Conservation (phyloP, 2,888 invertebrate species). For the Caenorhabditis sp. region DNA sequence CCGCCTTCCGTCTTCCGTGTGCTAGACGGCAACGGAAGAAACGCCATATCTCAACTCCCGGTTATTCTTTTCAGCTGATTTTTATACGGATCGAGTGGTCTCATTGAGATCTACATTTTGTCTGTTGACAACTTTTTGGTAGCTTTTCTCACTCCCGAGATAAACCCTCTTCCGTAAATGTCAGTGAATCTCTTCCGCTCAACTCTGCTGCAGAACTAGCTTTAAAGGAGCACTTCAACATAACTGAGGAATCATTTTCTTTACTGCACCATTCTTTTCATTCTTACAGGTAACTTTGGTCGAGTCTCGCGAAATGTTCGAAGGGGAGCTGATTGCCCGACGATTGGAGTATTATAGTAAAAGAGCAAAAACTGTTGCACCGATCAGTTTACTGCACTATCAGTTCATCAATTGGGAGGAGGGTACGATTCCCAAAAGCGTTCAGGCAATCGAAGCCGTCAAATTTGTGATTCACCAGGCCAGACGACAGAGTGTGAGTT, state of each 20-base stretch:
- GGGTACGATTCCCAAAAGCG: neutral
- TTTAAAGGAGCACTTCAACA: too few species aligned
- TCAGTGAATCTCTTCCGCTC: too few species aligned
- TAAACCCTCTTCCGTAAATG: neutral
- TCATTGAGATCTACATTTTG: neutral
- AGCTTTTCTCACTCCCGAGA: neutral
- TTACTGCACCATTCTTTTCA: too few species aligned
- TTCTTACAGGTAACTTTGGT: neutral
- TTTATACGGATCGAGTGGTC: neutral
- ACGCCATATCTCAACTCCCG: too few species aligned
- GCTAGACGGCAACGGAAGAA: too few species aligned
- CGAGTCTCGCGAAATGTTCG: neutral
- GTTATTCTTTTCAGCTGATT: too few species aligned
- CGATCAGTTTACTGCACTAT: neutral
- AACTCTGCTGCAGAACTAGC: too few species aligned
- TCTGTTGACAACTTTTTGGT: neutral
- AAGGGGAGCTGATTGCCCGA: conserved; percentile 1
- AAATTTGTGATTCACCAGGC: neutral
- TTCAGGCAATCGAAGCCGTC: neutral
- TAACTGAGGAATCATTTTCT: too few species aligned
- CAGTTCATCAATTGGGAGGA: conserved; percentile 14
- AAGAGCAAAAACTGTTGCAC: neutral
- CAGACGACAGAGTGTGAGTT: neutral
- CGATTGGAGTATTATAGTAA: neutral
- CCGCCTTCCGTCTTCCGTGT: too few species aligned